phyloP scores from a whole-genome alignment of 2,113 vertebrate species.

The Platichthys flesus region DNA sequence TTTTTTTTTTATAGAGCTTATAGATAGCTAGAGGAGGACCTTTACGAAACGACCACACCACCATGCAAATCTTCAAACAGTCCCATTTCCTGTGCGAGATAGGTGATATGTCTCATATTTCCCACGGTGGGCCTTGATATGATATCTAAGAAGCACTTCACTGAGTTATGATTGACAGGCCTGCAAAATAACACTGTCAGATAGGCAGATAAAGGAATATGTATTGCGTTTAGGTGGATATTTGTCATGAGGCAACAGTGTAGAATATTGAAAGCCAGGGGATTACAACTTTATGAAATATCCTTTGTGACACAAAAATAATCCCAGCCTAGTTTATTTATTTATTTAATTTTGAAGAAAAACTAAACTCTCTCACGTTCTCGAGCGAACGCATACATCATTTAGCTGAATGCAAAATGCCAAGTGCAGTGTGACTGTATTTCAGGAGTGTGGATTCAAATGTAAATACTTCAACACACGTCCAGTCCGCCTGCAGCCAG shows the following conservation, averaged over 20 bases:
- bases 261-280: conserved; percentile 57
- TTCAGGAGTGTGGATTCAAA: conserved; percentile 9
- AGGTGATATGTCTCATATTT: conserved; percentile 35
- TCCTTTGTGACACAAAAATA: conserved; percentile 29
- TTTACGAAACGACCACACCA: conserved; percentile 40
- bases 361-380: neutral
- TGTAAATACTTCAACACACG: conserved; percentile 13
- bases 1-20: conserved; percentile 33
- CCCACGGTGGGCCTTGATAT: conserved; percentile 54
- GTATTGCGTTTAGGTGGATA: conserved; percentile 47
- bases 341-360: neutral
- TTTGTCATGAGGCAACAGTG: conserved; percentile 66
- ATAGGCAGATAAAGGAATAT: conserved; percentile 64
- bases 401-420: conserved; percentile 21
- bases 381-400: neutral
- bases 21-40: conserved; percentile 51
- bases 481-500: conserved; percentile 47
- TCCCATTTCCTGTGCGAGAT: conserved; percentile 65
- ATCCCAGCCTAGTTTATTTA: conserved; percentile 10
- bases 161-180: conserved; percentile 66
- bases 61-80: conserved; percentile 68
- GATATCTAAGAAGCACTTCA: conserved; percentile 61
- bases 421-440: conserved; percentile 7
- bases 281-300: conserved; percentile 59
- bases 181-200: conserved; percentile 41